These are phyloP conservation scores for Barypeithes pellucidus DNA, from an alignment of 2,888 invertebrate genomes.

Conservation along the genomic window DNA sequence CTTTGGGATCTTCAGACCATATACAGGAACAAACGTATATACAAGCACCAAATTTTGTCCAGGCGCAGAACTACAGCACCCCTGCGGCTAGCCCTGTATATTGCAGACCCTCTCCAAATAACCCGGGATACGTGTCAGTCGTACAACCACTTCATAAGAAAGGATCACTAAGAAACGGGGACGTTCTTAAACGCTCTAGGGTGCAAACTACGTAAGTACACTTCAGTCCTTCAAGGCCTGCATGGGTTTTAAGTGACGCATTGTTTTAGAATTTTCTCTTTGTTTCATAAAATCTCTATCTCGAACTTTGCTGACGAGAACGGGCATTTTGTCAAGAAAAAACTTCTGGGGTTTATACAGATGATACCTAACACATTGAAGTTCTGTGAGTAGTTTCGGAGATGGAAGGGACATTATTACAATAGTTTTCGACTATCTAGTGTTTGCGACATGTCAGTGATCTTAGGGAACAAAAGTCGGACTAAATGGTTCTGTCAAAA, in stretches of 20 bases:
- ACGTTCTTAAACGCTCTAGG: conserved; percentile 78
- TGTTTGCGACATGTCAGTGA: too few relatives aligned
- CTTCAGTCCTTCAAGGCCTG: conserved; percentile 18
- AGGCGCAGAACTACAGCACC: conserved; percentile 67
- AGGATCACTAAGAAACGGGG: conserved; percentile 77
- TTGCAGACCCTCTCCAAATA: conserved; percentile 66
- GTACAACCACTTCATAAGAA: conserved; percentile 77
- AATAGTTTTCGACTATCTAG: too few relatives aligned
- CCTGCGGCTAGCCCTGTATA: conserved; percentile 66
- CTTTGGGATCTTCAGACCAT: conserved; percentile 66
- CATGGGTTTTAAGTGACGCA: not conserved
- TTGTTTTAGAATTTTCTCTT: conserved; percentile 5
- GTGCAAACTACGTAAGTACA: conserved; percentile 79
- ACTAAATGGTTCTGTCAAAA: too few relatives aligned
- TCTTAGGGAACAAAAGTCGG: too few relatives aligned
- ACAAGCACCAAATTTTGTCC: conserved; percentile 69
- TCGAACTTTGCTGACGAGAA: conserved; percentile 14
- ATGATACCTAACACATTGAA: not conserved
- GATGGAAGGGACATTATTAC: too few relatives aligned
- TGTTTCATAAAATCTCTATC: conserved; percentile 4
- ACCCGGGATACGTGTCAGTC: conserved; percentile 67
- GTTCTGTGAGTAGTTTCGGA: not conserved
- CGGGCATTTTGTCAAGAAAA: not conserved
- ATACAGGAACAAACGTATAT: conserved; percentile 70
- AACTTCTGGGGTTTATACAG: not conserved